A percentile compares a stretch with the other conserved stretches of the same genome.
These are phyloP conservation scores for Cephus nigrinus DNA, from an alignment of 2,888 invertebrate species.

Conservation along the genomic window DNA sequence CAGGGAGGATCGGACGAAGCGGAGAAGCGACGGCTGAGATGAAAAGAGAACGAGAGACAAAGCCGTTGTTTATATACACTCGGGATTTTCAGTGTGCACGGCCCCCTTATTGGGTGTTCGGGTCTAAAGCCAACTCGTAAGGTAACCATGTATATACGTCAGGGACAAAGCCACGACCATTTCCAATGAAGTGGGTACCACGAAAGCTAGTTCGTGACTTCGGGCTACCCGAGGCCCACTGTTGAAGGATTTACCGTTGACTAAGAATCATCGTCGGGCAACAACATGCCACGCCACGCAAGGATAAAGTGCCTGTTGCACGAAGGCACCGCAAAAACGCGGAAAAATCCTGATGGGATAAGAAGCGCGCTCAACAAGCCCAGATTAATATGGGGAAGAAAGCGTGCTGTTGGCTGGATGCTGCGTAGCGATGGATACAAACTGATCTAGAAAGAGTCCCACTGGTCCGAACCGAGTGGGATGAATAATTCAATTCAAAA, in stretches of 20 bases:
- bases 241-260: slow-evolving; percentile 32
- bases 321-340: slow-evolving; percentile 28
- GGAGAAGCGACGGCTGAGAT: not conserved
- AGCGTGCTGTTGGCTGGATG: slow-evolving; percentile 15
- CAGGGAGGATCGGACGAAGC: not conserved
- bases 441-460: not conserved
- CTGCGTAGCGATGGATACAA: slow-evolving; percentile 15
- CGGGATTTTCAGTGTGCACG: no score
- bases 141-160: no score
- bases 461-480: no score
- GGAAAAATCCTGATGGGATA: slow-evolving; percentile 34
- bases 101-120: no score
- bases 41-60: not conserved
- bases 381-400: slow-evolving; percentile 38
- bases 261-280: slow-evolving; percentile 18
- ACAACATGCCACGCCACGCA: slow-evolving; percentile 25
- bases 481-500: no score
- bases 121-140: no score
- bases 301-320: slow-evolving; percentile 19
- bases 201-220: no score
- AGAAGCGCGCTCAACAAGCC: slow-evolving; percentile 30
- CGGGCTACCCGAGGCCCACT: slow-evolving; percentile 4
- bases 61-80: not conserved
- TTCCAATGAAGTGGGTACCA: no score
- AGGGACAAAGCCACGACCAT: no score